Evolutionary conservation across 2,888 invertebrate genomes (phyloP).

Genomic region (Ennomos quercinarius): DNA sequence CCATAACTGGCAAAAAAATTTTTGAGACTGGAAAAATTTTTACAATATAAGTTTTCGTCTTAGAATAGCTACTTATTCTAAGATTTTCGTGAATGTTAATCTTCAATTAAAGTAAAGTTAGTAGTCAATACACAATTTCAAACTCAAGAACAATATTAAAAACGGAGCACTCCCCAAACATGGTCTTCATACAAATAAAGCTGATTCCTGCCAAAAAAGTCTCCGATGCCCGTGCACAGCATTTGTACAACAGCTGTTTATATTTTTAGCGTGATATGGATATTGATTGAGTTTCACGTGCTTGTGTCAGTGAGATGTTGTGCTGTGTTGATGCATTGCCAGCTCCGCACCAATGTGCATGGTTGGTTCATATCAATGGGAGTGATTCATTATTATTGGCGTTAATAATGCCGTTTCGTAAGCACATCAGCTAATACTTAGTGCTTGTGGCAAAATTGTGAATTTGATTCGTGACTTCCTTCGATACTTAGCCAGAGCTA

Average conservation of each 20-base stretch:
- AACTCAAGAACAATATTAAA: neutral
- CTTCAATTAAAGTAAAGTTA: too few species aligned
- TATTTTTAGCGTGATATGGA: constrained; percentile 48
- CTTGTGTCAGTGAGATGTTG: constrained; percentile 51
- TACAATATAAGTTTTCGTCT: too few species aligned
- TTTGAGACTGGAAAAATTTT: too few species aligned
- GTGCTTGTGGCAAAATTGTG: too few species aligned
- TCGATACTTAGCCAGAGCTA: too few species aligned
- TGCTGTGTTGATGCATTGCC: constrained; percentile 53
- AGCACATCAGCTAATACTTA: too few species aligned
- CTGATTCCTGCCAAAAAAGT: constrained; percentile 21
- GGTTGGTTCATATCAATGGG: constrained; percentile 4
- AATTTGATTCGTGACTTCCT: too few species aligned
- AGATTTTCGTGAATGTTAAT: too few species aligned
- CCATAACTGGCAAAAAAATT: too few species aligned
- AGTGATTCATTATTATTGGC: constrained; percentile 10
- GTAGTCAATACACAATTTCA: too few species aligned
- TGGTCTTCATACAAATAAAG: neutral
- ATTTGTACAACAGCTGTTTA: constrained; percentile 38
- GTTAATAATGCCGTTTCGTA: too few species aligned
- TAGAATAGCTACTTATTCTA: too few species aligned
- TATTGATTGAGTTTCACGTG: constrained; percentile 40
- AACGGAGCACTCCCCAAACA: constrained; percentile 1
- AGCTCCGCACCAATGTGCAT: constrained; percentile 24
- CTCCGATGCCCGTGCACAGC: constrained; percentile 7